phyloP scores from a whole-genome alignment of 1,140 invertebrate genomes.

The Calycopis cecrops region DNA sequence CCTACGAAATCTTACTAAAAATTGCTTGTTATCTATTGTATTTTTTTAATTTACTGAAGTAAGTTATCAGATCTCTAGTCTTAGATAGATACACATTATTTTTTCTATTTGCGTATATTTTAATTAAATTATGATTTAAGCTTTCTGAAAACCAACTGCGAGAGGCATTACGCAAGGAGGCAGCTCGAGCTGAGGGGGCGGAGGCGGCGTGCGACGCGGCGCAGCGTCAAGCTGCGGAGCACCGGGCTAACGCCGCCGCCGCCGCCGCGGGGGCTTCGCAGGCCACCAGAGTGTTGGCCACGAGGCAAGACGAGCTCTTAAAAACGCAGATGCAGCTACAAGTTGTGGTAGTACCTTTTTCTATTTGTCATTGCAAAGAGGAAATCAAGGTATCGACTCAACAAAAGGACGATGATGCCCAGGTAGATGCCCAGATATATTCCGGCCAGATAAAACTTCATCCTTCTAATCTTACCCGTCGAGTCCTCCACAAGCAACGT shows the following conservation, averaged over 20 bases:
- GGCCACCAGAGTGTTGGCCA: conserved; percentile 36
- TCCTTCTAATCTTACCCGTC: too few species aligned
- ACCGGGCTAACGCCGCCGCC: conserved; percentile 39
- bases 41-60: too few species aligned
- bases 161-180: conserved; percentile 41
- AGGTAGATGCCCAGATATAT: too few species aligned
- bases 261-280: conserved; percentile 43
- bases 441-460: too few species aligned
- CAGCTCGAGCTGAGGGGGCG: conserved; percentile 45
- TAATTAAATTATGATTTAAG: conserved; percentile 25
- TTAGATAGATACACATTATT: too few species aligned
- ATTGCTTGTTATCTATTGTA: too few species aligned
- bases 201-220: conserved; percentile 44
- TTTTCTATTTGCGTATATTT: conserved; percentile 2
- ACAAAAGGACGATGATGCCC: too few species aligned
- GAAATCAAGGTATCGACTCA: too few species aligned
- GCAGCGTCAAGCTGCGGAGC: conserved; percentile 36
- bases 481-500: too few species aligned
- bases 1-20: too few species aligned
- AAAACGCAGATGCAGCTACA: conserved; percentile 50
- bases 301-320: conserved; percentile 41
- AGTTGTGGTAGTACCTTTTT: conserved; percentile 31
- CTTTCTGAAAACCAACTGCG: conserved; percentile 44
- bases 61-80: too few species aligned
- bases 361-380: not conserved